Evolutionary conservation across 1,140 invertebrate species (phyloP), one percentile per base, ranked within the genome.

Genomic region (Tribolium madens): DNA sequence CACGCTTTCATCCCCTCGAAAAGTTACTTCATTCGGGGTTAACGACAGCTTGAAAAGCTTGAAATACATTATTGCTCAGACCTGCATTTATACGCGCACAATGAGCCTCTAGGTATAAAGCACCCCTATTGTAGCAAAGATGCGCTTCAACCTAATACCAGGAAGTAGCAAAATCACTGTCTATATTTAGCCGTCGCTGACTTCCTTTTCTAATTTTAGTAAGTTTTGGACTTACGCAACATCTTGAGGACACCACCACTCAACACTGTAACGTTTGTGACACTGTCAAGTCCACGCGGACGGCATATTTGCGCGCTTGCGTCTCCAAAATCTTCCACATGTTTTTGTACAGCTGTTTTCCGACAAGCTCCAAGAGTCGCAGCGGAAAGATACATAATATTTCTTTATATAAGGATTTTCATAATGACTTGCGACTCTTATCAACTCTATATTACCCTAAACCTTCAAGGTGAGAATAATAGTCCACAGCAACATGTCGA

Each of bases 21-120:
- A 42, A 42, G 36, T 42, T 7, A 42, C 36, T 36, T 42, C 36
- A 42, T 42, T n/a, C 36, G 36, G 36, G 36, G 36, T 64, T 64
- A 64, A 64, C 31, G 57, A 31, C 57, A 64, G 57, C 21, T 64
- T 33, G 7, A 64, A 57, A 57, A 64, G 57, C 57, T 64, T 17
- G 17, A 64, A 48, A 50, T 47, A 33, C 3, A 42, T 46, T n/a
- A 50, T 48, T 18, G 70, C 50, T 72, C 50, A 72, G 17, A 21
- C 47, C 10, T 50, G 70, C 68, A 71, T 71, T 71, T 71, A 47
- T 42, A 10, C 15, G 18, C 14, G 21, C 17, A 57, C 52, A 57
- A 57, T 57, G 18, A 17, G 18, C 52, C 52, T 10, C 18, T 17
- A n/a, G n/a, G 48, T 57, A 53, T 26, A 15, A 14, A 50, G 13